These are phyloP conservation scores for Acrobasis repandana DNA, from an alignment of 2,888 invertebrate genomes.

Conservation along the genomic window DNA sequence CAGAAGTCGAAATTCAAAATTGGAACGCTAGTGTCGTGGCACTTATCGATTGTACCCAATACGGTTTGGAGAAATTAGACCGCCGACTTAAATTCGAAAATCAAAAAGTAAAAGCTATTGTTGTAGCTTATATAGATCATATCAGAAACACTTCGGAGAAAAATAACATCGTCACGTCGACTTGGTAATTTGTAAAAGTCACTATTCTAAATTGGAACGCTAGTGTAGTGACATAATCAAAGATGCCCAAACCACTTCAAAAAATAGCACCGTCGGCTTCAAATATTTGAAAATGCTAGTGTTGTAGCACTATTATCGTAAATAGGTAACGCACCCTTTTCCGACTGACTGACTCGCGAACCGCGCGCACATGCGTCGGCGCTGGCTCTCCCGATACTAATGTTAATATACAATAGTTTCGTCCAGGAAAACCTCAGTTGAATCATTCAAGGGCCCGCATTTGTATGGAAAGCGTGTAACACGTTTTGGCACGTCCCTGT, in stretches of 20 bases:
- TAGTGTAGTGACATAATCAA: no score
- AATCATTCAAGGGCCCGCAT: constrained; percentile 55
- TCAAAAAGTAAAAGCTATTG: no score
- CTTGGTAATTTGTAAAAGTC: no score
- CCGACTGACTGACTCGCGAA: constrained; percentile 37
- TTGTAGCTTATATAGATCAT: no score
- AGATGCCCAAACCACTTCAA: no score
- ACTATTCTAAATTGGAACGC: no score
- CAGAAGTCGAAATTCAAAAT: constrained; percentile 26
- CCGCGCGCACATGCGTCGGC: constrained; percentile 47
- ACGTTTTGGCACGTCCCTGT: constrained; percentile 26
- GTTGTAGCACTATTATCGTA: constrained; percentile 8
- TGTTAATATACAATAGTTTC: constrained; percentile 53
- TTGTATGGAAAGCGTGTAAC: constrained; percentile 59
- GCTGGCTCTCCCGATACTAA: constrained; percentile 64
- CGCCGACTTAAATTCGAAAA: no score
- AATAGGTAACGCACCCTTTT: constrained; percentile 33
- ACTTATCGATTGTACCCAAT: background rate
- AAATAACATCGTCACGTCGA: no score
- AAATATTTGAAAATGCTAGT: constrained; percentile 22
- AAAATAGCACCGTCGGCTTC: no score
- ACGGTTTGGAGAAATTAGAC: no score
- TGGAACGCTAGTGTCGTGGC: constrained; percentile 27
- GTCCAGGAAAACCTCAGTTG: constrained; percentile 60
- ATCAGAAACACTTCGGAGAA: no score